Base-by-base conservation (phyloP, 2,888 invertebrate genomes). In the Catotricha subobsoleta region DNA sequence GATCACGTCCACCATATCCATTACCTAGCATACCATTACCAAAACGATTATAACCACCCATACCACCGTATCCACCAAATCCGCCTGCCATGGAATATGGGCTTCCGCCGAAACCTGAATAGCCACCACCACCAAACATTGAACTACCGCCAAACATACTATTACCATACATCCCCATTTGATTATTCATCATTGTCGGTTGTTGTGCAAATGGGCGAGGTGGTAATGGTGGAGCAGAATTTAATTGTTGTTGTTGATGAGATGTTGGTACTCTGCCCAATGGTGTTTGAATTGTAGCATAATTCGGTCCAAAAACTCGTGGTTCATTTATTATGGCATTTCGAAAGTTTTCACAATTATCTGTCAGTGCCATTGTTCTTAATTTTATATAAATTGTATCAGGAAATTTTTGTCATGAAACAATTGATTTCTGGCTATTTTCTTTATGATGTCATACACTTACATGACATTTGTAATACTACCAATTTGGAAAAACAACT, bases 1-100 rank as follows among this genome's bases (percentile, higher is more conserved):
- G 45, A 47, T 55, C 57, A 42, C 51, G 47, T 16, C 43, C 44
- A 3, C 48, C 47, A 34, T 33, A 16, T 4, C 59, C 57, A 42
- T 50, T 59, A 30, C 59, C 51, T 43, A 52, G 59, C 47, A 55
- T 55, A 50, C 54, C 52, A n/a, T 53, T 50, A 43, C 55, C 56
- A 41, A 51, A 52, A 30, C 51, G 48, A 23, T 45, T 46, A 6
- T 46, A 46, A 16, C 43, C 45, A 8, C 48, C 46, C 18, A 40
- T 43, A 18, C 47, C 42, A n/a, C 55, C 57, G 57, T 57, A 49
- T 29, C 18, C 42, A 5, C 50, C 49, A 16, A 46, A 47, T 25
- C 48, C 28, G 15, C 40, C 25, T 2, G 28, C 27, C 41, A 41
- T 39, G 13, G 23, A 21, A 16, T 35, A 39, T 9, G 27, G 35